Evolutionary conservation across 1,140 invertebrate genomes (phyloP), one percentile per base, ranked within the genome.

Genomic region (Phthorimaea operculella): DNA sequence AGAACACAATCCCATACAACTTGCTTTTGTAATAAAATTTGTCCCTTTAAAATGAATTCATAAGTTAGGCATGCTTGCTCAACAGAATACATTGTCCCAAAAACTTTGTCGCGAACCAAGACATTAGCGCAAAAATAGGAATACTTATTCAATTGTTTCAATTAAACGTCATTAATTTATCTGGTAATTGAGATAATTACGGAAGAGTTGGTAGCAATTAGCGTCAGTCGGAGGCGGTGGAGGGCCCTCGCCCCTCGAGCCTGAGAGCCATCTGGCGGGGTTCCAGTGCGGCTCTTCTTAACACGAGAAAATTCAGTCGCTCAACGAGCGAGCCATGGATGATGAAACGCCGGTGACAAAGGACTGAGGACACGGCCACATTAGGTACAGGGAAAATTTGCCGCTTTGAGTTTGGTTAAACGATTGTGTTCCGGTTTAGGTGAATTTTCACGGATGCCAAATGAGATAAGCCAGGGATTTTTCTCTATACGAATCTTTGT

Each of bases 181-280:
- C 69, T 64, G 67, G 67, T 77, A 82, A 79, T 78, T 83, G 72
- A 65, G 72, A 77, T 72, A 79, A 80, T 82, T 78, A 73, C 65
- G 69, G 61, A 72, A 71, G 77, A 77, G 72, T 72, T 75, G 70
- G 68, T 68, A 79, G 78, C 78, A 81, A 81, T 81, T 81, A 81
- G 74, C 59, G 74, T 66, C 62, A 65, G 66, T 68, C 60, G 57
- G 70, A 64, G 21, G 21, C 21, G 21, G 63, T 62, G 55, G 68
- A 78, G 76, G 72, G 79, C 72, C 58, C 74, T 79, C 61, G n/a
- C n/a, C n/a, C n/a, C n/a, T n/a, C n/a, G n/a, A 62, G 67, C 63
- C 63, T 59, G 66, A 75, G 75, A 68, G 73, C 63, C 70, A 76
- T 72, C 79, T 83, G 79, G 79, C 79, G 64, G 59, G 57, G 51